phyloP scores from a whole-genome alignment of 2,888 invertebrate species.

The Lasioglossum figueresi region DNA sequence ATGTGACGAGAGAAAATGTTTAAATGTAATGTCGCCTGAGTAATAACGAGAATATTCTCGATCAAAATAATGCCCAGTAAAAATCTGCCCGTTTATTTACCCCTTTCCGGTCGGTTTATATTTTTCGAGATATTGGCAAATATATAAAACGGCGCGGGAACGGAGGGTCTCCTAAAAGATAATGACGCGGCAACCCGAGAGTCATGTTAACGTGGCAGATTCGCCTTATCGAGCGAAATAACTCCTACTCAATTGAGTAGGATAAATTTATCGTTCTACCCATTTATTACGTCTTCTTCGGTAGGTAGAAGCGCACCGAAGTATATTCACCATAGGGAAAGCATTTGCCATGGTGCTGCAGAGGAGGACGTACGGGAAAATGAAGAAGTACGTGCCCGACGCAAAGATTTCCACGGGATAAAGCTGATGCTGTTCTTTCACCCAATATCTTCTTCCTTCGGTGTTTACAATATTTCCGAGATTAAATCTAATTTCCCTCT shows the following conservation, averaged over 20 bases:
- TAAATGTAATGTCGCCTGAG: background rate
- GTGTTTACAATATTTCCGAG: conserved; percentile 42
- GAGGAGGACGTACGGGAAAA: conserved; percentile 57
- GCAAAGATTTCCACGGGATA: conserved; percentile 47
- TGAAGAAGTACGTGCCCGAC: conserved; percentile 64
- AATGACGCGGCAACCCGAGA: conserved; percentile 50
- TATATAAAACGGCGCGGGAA: background rate
- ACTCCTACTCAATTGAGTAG: conserved; percentile 56
- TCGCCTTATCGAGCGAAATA: conserved; percentile 67
- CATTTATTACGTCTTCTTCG: conserved; percentile 63
- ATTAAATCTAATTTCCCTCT: conserved; percentile 31
- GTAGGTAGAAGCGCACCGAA: conserved; percentile 41
- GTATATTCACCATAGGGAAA: conserved; percentile 69
- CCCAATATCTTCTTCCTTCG: conserved; percentile 37
- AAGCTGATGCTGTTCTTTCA: conserved; percentile 41
- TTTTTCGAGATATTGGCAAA: conserved; percentile 16
- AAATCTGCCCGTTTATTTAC: background rate
- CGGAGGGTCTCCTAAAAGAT: conserved; percentile 23
- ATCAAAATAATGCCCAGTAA: background rate
- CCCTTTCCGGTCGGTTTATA: background rate
- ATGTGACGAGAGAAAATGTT: background rate
- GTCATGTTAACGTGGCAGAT: conserved; percentile 57
- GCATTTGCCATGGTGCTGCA: conserved; percentile 55
- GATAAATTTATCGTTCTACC: conserved; percentile 56
- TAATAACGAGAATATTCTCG: background rate